phyloP scores from a whole-genome alignment of 2,888 invertebrate species.

The Melikaiella ostensackeni region DNA sequence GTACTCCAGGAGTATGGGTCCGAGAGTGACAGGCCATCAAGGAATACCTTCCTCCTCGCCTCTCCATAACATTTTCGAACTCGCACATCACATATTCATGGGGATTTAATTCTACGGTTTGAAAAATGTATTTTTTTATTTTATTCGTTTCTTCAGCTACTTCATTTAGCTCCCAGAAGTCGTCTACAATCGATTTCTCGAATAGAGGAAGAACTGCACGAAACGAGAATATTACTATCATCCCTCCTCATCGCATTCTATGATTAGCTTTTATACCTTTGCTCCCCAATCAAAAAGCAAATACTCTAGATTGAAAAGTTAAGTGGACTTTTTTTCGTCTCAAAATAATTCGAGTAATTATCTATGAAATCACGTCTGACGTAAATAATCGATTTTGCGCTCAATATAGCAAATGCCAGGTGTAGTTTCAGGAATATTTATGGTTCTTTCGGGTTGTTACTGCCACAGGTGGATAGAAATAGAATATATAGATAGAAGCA shows the following conservation, averaged over 20 bases:
- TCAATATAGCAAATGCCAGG: conserved; percentile 1
- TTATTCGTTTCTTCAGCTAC: not conserved
- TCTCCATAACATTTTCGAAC: too few species aligned
- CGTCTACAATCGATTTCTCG: not conserved
- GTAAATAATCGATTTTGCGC: not conserved
- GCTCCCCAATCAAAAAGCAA: not conserved
- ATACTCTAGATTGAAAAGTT: not conserved
- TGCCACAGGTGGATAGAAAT: conserved; percentile 14
- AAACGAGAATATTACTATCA: not conserved
- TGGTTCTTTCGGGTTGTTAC: not conserved
- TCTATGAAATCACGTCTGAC: not conserved
- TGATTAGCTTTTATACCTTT: not conserved
- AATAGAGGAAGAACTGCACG: not conserved
- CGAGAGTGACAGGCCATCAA: too few species aligned
- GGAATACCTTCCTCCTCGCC: too few species aligned
- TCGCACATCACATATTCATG: not conserved
- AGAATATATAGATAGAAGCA: conserved; percentile 6
- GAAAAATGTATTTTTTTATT: not conserved
- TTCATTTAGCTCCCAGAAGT: not conserved
- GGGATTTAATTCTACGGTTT: not conserved
- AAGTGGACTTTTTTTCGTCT: not conserved
- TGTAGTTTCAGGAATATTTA: conserved; percentile 18
- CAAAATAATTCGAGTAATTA: not conserved
- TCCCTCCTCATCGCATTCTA: not conserved
- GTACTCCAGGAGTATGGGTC: too few species aligned